Base-by-base conservation (phyloP, 2,888 invertebrate species). In the Argynnis bischoffii region DNA sequence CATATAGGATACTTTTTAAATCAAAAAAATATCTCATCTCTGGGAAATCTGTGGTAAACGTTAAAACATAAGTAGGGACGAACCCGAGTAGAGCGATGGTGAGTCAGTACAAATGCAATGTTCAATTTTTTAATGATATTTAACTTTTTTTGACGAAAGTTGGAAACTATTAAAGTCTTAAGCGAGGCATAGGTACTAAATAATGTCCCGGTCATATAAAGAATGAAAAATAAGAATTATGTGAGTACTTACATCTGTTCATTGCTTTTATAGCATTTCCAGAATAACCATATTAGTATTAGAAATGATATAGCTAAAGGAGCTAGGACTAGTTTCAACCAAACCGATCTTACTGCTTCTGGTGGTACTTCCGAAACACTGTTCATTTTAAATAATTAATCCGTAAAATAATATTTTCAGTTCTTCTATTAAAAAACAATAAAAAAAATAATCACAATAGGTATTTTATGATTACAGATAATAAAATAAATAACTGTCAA, bases 221-320 rank as follows among this genome's bases (percentile, higher is more conserved):
- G 21, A 14, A 46, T 6, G 35, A 16, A n/a, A 0, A 18, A 41
- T 16, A 15, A 65, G 5, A 53, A 35, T 0, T 4, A 55, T 18
- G 0, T 6, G n/a, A 46, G 16, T 60, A 88, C 87, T 89, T 64
- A 89, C 88, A 88, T 89, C 75, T 77, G 68, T 67, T 76, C 75
- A 64, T 89, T 88, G 8, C 77, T 81, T 59, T 72, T 79, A 72
- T 87, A 87, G 72, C 89, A 89, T 16, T 75, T 80, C 78, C 84
- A 87, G 3, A 82, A 5, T 3, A 89, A 50, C 46, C 77, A 85
- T 0, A 82, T 11, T 0, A 89, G 48, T 8, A 86, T 51, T 1
- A 78, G 5, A 0, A 83, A 51, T 0, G 79, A 35, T 15, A 71
- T 54, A 6, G 53, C 15, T 13, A 72, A 13, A 11, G 74, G 74